A percentile compares a stretch with the other conserved stretches of the same genome.
These are phyloP conservation scores for Prionace glauca DNA, from an alignment of 2,797 vertebrate genomes.

Conservation along the genomic window DNA sequence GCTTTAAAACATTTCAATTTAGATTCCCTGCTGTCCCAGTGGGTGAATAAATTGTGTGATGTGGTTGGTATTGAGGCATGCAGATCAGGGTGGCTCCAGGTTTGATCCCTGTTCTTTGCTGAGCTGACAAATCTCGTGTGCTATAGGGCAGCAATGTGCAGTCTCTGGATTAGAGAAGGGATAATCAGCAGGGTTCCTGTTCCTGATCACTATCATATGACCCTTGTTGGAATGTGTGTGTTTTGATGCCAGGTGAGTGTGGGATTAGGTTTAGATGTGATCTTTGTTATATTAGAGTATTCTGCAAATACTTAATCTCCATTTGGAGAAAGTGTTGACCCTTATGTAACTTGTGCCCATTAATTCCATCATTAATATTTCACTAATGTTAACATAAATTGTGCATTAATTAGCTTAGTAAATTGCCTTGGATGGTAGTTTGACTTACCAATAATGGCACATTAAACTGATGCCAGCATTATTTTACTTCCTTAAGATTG, in stretches of 20 bases:
- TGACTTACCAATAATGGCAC: neutral
- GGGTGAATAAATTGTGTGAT: constrained; percentile 14
- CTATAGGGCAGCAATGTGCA: neutral
- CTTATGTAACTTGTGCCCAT: neutral
- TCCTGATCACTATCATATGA: constrained; percentile 18
- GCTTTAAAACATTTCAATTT: constrained; percentile 23
- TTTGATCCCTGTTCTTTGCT: constrained; percentile 31
- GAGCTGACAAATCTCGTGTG: neutral
- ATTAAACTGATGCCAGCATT: neutral
- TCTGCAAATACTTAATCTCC: neutral
- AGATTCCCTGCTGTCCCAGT: constrained; percentile 8
- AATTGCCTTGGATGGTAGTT: neutral
- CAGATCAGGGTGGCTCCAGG: constrained; percentile 17
- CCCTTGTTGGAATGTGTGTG: constrained; percentile 4
- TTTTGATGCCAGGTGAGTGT: constrained; percentile 20
- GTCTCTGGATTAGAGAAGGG: constrained; percentile 5
- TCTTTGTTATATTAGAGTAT: neutral
- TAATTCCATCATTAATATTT: neutral
- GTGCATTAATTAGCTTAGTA: neutral
- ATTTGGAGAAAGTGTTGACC: constrained; percentile 13
- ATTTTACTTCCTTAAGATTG: neutral
- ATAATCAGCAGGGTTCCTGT: neutral
- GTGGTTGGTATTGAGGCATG: constrained; percentile 1
- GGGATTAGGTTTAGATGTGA: constrained; percentile 22
- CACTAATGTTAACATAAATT: neutral